Percentiles rank a stretch among this genome's conserved stretches.
Conservation (phyloP, 1,140 invertebrate genomes). For the Trichoplusia ni region DNA sequence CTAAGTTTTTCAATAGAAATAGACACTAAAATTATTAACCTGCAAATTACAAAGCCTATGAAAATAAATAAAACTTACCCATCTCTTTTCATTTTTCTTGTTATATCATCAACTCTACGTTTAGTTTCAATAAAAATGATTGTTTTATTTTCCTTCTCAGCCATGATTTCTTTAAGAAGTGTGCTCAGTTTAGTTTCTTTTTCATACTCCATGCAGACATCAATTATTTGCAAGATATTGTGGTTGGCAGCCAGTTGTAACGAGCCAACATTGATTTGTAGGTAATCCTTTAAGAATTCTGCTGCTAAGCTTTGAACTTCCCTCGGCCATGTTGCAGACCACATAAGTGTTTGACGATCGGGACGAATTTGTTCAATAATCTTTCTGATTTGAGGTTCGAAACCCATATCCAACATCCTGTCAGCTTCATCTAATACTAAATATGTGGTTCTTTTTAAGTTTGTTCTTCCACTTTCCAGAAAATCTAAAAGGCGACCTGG, state of each 20-base stretch:
- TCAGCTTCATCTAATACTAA: conserved; percentile 98
- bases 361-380: conserved; percentile 97
- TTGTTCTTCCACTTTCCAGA: conserved; percentile 95
- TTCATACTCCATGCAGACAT: conserved; percentile 92
- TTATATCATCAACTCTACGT: conserved; percentile 93
- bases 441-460: conserved; percentile 95
- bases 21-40: too few species aligned
- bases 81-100: conserved; percentile 91
- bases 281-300: conserved; percentile 93
- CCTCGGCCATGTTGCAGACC: conserved; percentile 97
- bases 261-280: conserved; percentile 95
- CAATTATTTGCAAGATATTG: conserved; percentile 96
- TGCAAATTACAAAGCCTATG: neutral
- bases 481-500: conserved; percentile 98
- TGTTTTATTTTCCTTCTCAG: conserved; percentile 93
- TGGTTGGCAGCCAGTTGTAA: conserved; percentile 93
- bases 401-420: conserved; percentile 99
- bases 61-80: conserved; percentile 79
- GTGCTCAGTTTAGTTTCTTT: conserved; percentile 90
- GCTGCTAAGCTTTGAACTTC: conserved; percentile 93
- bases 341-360: conserved; percentile 90
- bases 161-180: conserved; percentile 91
- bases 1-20: too few species aligned
- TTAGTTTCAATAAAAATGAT: conserved; percentile 97
- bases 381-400: conserved; percentile 98